These are phyloP conservation scores for Tetanocera ferruginea DNA, from an alignment of 2,888 invertebrate species.

Conservation along the genomic window DNA sequence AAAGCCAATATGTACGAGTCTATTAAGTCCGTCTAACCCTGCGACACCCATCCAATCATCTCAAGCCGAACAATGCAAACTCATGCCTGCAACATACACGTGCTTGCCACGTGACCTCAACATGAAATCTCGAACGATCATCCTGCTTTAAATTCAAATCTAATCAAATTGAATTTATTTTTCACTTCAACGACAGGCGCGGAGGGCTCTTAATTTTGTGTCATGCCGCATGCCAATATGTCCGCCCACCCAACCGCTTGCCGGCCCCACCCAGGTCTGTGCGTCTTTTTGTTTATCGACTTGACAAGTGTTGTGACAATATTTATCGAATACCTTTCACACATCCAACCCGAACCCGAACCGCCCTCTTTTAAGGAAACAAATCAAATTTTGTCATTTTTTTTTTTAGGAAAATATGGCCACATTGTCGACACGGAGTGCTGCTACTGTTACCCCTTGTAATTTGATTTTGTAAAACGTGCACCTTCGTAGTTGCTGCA, in stretches of 20 bases:
- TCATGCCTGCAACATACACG: conserved; percentile 39
- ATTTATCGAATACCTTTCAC: conserved; percentile 55
- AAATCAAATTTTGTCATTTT: conserved; percentile 27
- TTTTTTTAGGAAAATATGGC: background rate
- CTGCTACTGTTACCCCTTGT: conserved; percentile 44
- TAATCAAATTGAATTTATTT: conserved; percentile 67
- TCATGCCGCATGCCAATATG: conserved; percentile 37
- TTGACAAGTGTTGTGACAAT: conserved; percentile 67
- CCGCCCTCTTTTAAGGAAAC: background rate
- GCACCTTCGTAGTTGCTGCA: conserved; percentile 28
- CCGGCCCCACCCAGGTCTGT: conserved; percentile 35
- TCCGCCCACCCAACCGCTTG: conserved; percentile 33
- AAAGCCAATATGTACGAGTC: conserved; percentile 5
- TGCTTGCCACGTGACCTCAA: conserved; percentile 53
- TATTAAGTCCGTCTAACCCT: background rate
- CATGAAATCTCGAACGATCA: conserved; percentile 61
- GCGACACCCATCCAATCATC: conserved; percentile 16
- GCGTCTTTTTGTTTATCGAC: conserved; percentile 59
- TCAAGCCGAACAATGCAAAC: conserved; percentile 1
- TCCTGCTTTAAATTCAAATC: conserved; percentile 68
- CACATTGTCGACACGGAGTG: background rate
- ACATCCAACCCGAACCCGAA: background rate
- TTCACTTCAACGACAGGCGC: conserved; percentile 28
- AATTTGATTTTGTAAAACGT: conserved; percentile 61
- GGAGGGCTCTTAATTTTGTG: conserved; percentile 47